Base-by-base conservation (phyloP, 2,888 invertebrate species). In the Pemphredon lugubris region DNA sequence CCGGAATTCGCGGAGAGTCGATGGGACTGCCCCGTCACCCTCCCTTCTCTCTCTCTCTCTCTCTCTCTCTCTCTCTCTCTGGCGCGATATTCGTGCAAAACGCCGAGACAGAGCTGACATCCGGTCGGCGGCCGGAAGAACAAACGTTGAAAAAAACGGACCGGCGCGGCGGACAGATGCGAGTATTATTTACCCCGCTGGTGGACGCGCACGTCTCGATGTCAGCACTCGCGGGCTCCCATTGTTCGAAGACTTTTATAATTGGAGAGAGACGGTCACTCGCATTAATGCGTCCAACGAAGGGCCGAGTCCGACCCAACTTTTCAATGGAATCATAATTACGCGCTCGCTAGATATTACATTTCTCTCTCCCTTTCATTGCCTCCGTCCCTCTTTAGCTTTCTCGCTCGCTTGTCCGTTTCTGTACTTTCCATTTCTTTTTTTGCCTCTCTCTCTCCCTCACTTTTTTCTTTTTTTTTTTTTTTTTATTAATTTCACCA, bases 191-290 rank as follows among this genome's bases (percentile, higher is more conserved):
- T 81, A 81, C 81, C 79, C n/a, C 66, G 78, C 40, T 13, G 59
- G 66, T 73, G 60, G 61, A 68, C 47, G 67, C 68, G 61, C 65
- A 68, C 73, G 63, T 73, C 71, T 58, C 73, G 75, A 81, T 77
- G 81, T 77, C 79, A 74, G 77, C 75, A 75, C 79, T 84, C 83
- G 75, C 78, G 73, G n/a, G 75, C 73, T 73, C 50, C 81, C 83
- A 86, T 87, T 87, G 87, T 87, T 83, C 81, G 77, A 83, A 82
- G 83, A 83, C 82, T 85, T 85, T 85, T 84, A 86, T 87, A 86
- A 87, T 87, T 87, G 75, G 75, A 69, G 68, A 74, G 77, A 79
- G 75, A 73, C 70, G 80, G 75, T 75, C 79, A 77, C 74, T 65
- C 71, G 75, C 75, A 84, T 83, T 83, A 82, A 73, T 77, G 70